phyloP scores from a whole-genome alignment of 2,888 invertebrate species.

The Athalia cordata region DNA sequence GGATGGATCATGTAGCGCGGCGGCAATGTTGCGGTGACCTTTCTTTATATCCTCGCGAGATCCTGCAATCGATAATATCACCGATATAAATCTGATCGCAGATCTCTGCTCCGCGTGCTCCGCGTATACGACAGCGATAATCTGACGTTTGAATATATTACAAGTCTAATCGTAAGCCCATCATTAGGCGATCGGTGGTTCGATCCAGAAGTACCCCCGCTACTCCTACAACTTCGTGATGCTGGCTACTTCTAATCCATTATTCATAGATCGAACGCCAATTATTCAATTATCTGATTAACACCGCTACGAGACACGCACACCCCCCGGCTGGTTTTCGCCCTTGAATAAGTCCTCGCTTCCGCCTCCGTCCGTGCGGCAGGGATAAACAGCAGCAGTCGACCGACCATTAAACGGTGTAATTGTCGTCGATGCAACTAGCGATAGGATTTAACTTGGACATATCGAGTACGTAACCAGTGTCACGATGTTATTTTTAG shows the following conservation, averaged over 20 bases:
- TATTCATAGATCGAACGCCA: slow-evolving; percentile 21
- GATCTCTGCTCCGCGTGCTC: too few relatives aligned
- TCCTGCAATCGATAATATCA: too few relatives aligned
- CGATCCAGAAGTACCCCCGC: not conserved
- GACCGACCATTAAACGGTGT: slow-evolving; percentile 13
- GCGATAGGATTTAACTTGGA: not conserved
- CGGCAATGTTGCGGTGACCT: too few relatives aligned
- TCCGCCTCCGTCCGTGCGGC: slow-evolving; percentile 2
- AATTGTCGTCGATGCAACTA: slow-evolving; percentile 13
- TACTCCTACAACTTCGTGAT: not conserved
- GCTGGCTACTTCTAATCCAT: slow-evolving; percentile 10
- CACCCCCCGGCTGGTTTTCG: slow-evolving; percentile 22
- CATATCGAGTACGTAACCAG: not conserved
- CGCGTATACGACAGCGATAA: too few relatives aligned
- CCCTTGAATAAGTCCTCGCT: slow-evolving; percentile 31
- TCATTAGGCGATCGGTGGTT: not conserved
- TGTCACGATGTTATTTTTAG: not conserved
- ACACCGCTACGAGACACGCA: slow-evolving; percentile 28
- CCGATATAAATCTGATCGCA: too few relatives aligned
- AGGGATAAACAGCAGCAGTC: not conserved
- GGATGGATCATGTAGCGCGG: too few relatives aligned
- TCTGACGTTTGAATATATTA: too few relatives aligned
- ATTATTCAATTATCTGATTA: slow-evolving; percentile 22
- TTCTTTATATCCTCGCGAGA: too few relatives aligned
- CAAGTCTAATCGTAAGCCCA: not conserved